Evolutionary conservation across 2,113 vertebrate genomes (phyloP).

Genomic region (Sminthopsis crassicaudata): DNA sequence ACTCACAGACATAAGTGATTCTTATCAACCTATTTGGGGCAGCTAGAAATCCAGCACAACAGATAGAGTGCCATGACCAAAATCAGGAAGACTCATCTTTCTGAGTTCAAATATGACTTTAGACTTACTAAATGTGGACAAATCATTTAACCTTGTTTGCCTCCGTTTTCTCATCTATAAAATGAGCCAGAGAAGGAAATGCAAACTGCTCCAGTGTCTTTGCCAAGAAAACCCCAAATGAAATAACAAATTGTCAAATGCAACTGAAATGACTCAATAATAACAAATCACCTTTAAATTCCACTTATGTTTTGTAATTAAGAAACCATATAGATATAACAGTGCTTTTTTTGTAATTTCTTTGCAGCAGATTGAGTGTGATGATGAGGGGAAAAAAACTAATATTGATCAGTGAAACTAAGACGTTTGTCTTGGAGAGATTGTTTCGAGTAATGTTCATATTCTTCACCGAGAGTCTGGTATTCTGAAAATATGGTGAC

Average conservation of each 20-base stretch:
- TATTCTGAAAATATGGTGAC: constrained; percentile 83
- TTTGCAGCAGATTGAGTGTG: constrained; percentile 91
- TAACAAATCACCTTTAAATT: neutral
- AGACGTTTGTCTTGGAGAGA: constrained; percentile 83
- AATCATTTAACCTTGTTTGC: neutral
- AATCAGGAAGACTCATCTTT: neutral
- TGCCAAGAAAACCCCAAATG: no score
- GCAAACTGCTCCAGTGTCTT: no score
- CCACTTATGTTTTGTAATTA: no score
- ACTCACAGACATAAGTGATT: constrained; percentile 88
- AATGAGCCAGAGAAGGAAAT: no score
- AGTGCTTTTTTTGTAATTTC: constrained; percentile 85
- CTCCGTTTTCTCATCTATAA: no score
- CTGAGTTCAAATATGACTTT: neutral
- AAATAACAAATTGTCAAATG: neutral
- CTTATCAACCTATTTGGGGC: constrained; percentile 84
- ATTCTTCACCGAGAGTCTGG: constrained; percentile 97
- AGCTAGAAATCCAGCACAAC: neutral
- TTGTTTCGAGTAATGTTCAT: constrained; percentile 92
- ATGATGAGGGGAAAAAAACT: constrained; percentile 85
- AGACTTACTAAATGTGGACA: neutral
- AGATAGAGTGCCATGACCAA: neutral
- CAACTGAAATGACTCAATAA: neutral
- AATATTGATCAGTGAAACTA: constrained; percentile 80
- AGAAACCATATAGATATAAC: constrained; percentile 67